Conservation (phyloP, 2,113 vertebrate species). For the Fulmarus glacialis region DNA sequence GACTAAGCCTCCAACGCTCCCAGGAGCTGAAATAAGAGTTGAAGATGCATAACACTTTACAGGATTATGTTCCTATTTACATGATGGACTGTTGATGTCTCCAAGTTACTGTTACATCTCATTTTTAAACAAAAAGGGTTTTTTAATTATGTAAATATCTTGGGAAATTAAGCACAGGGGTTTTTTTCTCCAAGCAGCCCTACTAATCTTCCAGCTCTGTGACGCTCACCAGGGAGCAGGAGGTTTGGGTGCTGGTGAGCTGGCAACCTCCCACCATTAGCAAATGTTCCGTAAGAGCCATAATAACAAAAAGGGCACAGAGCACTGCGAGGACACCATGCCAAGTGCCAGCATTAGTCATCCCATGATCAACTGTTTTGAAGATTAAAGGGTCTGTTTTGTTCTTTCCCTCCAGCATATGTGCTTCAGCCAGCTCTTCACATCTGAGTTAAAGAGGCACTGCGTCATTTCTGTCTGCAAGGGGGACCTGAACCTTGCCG, state of each 20-base stretch:
- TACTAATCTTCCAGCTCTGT: slow-evolving; percentile 31
- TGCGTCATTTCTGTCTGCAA: background rate
- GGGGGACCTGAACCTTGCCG: background rate
- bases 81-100: background rate
- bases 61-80: background rate
- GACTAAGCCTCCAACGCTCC: background rate
- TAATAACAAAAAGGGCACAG: slow-evolving; percentile 53
- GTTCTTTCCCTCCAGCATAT: slow-evolving; percentile 4
- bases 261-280: slow-evolving; percentile 63
- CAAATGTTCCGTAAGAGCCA: slow-evolving; percentile 64
- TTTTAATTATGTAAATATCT: slow-evolving; percentile 12
- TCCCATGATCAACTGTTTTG: slow-evolving; percentile 44
- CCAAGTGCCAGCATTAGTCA: slow-evolving; percentile 60
- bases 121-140: slow-evolving; percentile 9
- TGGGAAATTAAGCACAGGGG: slow-evolving; percentile 37
- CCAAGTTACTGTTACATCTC: background rate
- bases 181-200: background rate
- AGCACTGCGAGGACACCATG: background rate
- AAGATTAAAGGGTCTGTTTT: slow-evolving; percentile 61
- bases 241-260: slow-evolving; percentile 44
- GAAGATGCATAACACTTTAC: background rate
- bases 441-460: slow-evolving; percentile 29
- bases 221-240: slow-evolving; percentile 45
- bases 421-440: background rate
- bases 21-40: background rate